Percentiles rank a stretch among this genome's conserved stretches.
phyloP scores from a whole-genome alignment of 2,888 invertebrate genomes.

The Lasioglossum lativentre region DNA sequence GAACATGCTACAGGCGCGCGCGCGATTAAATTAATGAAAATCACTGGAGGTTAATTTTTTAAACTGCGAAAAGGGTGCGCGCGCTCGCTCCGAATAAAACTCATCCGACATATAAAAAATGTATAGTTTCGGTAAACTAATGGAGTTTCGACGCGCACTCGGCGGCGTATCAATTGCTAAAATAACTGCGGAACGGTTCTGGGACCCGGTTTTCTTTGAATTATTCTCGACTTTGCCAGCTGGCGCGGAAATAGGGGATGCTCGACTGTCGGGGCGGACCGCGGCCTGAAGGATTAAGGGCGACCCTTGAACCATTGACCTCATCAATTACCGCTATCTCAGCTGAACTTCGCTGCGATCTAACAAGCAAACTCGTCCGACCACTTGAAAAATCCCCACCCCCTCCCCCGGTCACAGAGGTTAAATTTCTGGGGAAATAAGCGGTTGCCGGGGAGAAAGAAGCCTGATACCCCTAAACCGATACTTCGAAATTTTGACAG shows the following conservation, averaged over 20 bases:
- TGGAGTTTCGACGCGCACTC: neutral
- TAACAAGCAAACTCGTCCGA: neutral
- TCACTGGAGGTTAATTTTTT: neutral
- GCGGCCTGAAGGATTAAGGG: conserved; percentile 5
- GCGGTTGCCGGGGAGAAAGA: neutral
- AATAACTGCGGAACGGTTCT: neutral
- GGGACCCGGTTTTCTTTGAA: neutral
- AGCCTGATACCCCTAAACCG: neutral
- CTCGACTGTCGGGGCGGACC: neutral
- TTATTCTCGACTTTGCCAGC: conserved; percentile 1
- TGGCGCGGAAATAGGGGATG: neutral
- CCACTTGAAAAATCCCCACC: neutral
- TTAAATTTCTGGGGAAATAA: neutral
- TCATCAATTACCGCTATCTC: conserved; percentile 6
- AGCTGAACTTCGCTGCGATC: neutral
- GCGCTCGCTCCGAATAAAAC: neutral
- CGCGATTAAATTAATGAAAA: neutral
- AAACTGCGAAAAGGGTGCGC: neutral
- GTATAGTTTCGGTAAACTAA: neutral
- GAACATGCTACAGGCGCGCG: neutral
- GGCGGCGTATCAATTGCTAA: neutral
- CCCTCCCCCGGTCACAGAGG: neutral
- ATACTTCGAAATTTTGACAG: neutral
- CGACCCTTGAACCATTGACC: neutral
- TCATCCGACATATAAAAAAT: neutral